Evolutionary conservation across 2,888 invertebrate species (phyloP), one percentile per base, ranked within the genome.

Genomic region (Microctonus brassicae): DNA sequence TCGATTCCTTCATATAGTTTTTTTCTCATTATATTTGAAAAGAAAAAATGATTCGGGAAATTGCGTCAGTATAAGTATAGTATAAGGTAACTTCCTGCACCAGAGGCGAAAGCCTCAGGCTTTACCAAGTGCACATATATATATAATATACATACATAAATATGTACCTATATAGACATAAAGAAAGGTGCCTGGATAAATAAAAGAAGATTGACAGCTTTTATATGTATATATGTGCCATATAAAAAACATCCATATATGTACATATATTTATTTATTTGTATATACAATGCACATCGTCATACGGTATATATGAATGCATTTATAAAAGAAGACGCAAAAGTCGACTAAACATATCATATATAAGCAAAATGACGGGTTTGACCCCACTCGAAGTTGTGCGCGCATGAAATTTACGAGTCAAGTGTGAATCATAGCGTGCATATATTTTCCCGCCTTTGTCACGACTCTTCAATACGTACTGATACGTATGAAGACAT

Each of bases 311-410:
- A 34, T 36, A 47, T 42, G 29, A 33, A 33, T 58, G 60, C 52
- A 33, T 33, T 42, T 61, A 60, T 47, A 36, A 68, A 17, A 5
- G 57, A 69, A 69, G 69, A 69, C 69, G 62, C 63, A 69, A 62
- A 69, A 63, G 62, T 69, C 63, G 53, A 53, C 66, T 66, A 66
- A 70, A 70, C 66, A 66, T 70, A 66, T 57, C 53, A 29, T 29
- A 24, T 39, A 61, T 22, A 61, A 61, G 20, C 34, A 11, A 61
- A 61, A 33, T 24, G 24, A 36, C 24, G 36, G 10, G 39, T 11
- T 22, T 39, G 62, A 22, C 55, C 53, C 53, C 36, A 55, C 39
- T 42, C 34, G 17, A 67, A 33, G 33, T 13, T 7, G 9, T 47
- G 47, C 17, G 47, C 47, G 47, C 47, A 17, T 17, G 17, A 42